phyloP scores from a whole-genome alignment of 1,140 invertebrate species.

The Andricus grossulariae region DNA sequence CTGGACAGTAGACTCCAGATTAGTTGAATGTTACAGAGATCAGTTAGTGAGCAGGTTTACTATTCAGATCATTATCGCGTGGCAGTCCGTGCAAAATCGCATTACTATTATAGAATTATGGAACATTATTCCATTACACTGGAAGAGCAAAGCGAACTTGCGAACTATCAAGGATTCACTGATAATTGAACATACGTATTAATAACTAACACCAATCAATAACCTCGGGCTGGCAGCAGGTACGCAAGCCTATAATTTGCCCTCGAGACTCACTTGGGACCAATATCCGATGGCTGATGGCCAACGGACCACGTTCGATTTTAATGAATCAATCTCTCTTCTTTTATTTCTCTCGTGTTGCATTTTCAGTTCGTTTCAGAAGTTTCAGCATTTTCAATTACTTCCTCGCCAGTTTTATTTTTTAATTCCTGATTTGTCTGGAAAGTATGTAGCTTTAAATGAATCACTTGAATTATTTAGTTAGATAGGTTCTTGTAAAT shows the following conservation, averaged over 20 bases:
- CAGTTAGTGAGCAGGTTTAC: neutral
- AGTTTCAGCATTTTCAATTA: too few species aligned
- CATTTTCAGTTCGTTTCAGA: too few species aligned
- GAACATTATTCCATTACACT: slow-evolving; percentile 64
- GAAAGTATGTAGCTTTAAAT: too few species aligned
- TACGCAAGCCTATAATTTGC: slow-evolving; percentile 25
- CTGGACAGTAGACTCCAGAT: too few species aligned
- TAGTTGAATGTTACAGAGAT: too few species aligned
- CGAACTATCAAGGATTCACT: slow-evolving; percentile 51
- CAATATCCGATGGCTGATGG: slow-evolving; percentile 15
- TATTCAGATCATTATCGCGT: slow-evolving; percentile 1
- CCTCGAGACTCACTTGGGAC: slow-evolving; percentile 19
- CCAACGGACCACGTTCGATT: slow-evolving; percentile 21
- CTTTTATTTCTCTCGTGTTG: neutral
- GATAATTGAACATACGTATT: slow-evolving; percentile 72
- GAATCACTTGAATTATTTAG: too few species aligned
- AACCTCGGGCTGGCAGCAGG: slow-evolving; percentile 42
- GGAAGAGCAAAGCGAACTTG: slow-evolving; percentile 47
- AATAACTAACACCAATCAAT: slow-evolving; percentile 73
- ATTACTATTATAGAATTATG: slow-evolving; percentile 60
- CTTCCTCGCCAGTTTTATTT: too few species aligned
- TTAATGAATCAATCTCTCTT: slow-evolving; percentile 22
- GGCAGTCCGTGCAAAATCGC: neutral
- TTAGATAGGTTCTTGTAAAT: too few species aligned
- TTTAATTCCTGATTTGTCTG: too few species aligned